Evolutionary conservation across 2,113 vertebrate genomes (phyloP).

Genomic region (Microcebus tavaratra): DNA sequence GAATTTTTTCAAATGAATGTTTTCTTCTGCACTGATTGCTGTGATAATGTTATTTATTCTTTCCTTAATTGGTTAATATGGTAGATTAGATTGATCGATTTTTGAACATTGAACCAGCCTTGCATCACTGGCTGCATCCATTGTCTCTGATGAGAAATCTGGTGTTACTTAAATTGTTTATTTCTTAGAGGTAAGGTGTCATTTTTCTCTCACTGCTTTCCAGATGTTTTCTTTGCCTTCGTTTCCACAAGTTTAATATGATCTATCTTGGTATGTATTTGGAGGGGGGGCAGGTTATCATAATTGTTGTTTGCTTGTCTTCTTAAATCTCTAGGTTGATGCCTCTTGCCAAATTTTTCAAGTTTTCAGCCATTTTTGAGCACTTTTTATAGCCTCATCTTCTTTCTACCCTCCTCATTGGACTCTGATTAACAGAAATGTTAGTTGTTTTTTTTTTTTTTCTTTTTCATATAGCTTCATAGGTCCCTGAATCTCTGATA

Average conservation of each 20-base stretch:
- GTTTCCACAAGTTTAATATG: not conserved
- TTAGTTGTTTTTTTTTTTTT: not conserved
- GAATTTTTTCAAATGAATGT: not conserved
- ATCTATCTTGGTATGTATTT: not conserved
- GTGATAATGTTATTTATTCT: not conserved
- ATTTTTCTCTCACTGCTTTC: not conserved
- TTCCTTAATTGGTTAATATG: not conserved
- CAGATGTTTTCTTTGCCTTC: not conserved
- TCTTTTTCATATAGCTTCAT: not conserved
- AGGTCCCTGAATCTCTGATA: not conserved
- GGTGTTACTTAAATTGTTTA: not conserved
- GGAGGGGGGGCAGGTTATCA: not conserved
- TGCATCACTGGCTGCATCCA: not conserved
- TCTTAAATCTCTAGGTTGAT: not conserved
- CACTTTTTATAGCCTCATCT: not conserved
- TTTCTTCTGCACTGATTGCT: not conserved
- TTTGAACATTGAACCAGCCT: not conserved
- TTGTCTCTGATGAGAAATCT: not conserved
- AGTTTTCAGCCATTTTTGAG: not conserved
- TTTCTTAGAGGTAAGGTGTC: not conserved
- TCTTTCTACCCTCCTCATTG: not conserved
- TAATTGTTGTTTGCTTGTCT: not conserved
- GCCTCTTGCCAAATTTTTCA: not conserved
- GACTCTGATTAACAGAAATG: not conserved
- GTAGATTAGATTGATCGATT: not conserved